Evolutionary conservation across 2,888 invertebrate species (phyloP), one percentile per base, ranked within the genome.

Genomic region (Neria commutata): DNA sequence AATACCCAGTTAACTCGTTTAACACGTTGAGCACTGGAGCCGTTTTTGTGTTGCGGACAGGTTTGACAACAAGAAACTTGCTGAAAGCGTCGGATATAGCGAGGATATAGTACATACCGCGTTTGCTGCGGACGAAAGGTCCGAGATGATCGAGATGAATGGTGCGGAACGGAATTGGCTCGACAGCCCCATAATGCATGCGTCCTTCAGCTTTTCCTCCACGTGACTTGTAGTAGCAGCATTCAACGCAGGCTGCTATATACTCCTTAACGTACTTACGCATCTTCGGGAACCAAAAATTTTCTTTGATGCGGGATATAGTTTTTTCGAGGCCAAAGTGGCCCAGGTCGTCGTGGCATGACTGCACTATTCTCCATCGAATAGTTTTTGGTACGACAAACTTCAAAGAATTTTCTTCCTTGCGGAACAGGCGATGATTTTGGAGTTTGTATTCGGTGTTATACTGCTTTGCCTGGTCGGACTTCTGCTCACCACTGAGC

Each of bases 91-190:
- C n/a, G n/a, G n/a, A n/a, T n/a, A 56, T 55, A 2, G 54, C 60
- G 8, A 60, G 33, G 2, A 60, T 49, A 26, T 62, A 55, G 4
- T 29, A 46, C 19, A 55, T 42, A 11, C 54, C 56, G 16, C 37
- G 45, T 24, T 49, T 55, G 16, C 40, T 58, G 14, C 50, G 53
- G 11, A 47, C n/a, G 24, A 55, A 61, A 2, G 65, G 65, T 11
- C 65, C 65, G 3, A 67, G 46, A 25, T 68, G 62, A 26, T 66
- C 65, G 10, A 65, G 47, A 29, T 69, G 65, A 11, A 69, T n/a
- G 8, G 26, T 6, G 1, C 56, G 51, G 33, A 68, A 66, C 8
- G 64, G 67, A 14, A 67, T 60, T 16, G 62, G 54, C 17, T 54
- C 52, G 11, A 54, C 34, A 23, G 52, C 53, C 3, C 40, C 47